Conservation (phyloP, 2,113 vertebrate genomes). For the Amblyornis subalaris region DNA sequence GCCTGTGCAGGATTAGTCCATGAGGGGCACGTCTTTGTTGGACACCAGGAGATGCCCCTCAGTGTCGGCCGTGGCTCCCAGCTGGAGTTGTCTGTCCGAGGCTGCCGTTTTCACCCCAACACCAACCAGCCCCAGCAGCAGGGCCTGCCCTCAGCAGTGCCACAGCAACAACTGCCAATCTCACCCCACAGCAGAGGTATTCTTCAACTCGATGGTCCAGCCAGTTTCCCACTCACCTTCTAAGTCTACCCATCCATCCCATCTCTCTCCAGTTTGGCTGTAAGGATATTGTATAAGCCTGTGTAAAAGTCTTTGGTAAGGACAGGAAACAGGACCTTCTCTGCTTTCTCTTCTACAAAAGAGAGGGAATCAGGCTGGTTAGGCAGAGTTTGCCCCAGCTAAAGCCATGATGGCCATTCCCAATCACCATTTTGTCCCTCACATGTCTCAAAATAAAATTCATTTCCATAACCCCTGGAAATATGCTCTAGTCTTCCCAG, state of each 20-base stretch:
- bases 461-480: background rate
- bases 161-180: background rate
- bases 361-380: background rate
- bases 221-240: background rate
- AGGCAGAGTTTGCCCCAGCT: background rate
- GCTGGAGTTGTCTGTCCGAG: fast-evolving
- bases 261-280: background rate
- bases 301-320: background rate
- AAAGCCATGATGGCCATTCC: background rate
- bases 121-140: background rate
- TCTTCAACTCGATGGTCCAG: background rate
- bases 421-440: background rate
- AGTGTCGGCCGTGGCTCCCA: background rate
- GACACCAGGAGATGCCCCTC: background rate
- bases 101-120: background rate
- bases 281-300: background rate
- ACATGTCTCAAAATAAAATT: background rate
- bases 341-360: background rate
- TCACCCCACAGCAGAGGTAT: background rate
- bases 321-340: background rate
- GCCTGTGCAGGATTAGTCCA: background rate
- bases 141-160: background rate
- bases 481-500: background rate
- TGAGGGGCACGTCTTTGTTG: background rate
- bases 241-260: background rate